Evolutionary conservation across 2,888 invertebrate species (phyloP).

Genomic region (Megamerina dolium): DNA sequence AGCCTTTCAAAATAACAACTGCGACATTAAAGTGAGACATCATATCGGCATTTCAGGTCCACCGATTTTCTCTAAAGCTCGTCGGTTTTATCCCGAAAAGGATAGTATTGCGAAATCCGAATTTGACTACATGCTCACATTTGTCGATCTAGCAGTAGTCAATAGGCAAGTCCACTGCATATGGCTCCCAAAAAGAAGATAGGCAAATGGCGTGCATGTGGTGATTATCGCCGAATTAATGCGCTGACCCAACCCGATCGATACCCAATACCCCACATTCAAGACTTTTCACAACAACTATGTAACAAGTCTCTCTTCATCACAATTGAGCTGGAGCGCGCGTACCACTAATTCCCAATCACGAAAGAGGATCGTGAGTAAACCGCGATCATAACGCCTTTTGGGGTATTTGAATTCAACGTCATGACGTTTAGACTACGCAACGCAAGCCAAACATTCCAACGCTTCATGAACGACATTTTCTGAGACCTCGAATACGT

Average conservation of each 20-base stretch:
- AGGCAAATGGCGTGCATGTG: conserved; percentile 18
- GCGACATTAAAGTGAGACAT: not conserved
- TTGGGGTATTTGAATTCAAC: no score
- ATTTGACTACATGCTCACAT: conserved; percentile 20
- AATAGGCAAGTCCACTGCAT: conserved; percentile 20
- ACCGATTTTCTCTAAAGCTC: conserved; percentile 15
- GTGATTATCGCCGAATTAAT: conserved; percentile 20
- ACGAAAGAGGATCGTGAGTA: no score
- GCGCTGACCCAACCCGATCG: conserved; percentile 14
- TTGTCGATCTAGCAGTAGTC: conserved; percentile 19
- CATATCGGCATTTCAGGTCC: conserved; percentile 16
- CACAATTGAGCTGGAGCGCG: no score
- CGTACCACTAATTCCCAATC: no score
- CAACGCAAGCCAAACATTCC: no score
- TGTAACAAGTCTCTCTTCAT: no score
- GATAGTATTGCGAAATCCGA: conserved; percentile 15
- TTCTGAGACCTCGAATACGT: no score
- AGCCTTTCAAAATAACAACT: no score
- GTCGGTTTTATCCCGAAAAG: conserved; percentile 17
- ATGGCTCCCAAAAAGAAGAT: conserved; percentile 16
- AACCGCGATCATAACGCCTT: no score
- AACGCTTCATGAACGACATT: no score
- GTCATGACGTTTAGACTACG: no score
- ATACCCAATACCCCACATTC: conserved; percentile 18
- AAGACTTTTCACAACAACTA: no score